These are phyloP conservation scores for Monochamus alternatus DNA, from an alignment of 2,888 invertebrate genomes.

Conservation along the genomic window DNA sequence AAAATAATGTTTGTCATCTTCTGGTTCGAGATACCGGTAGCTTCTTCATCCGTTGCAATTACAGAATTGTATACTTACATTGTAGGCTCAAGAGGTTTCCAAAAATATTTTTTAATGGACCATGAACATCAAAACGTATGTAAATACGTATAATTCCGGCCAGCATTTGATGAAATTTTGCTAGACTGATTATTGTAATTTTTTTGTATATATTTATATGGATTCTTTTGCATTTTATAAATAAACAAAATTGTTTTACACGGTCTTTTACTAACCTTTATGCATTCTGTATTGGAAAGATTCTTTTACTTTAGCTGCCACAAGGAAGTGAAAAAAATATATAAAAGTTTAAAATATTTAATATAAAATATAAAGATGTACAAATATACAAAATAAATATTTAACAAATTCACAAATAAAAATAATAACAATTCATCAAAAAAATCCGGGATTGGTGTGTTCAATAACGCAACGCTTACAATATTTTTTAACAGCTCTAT, in stretches of 20 bases:
- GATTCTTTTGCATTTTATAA: conserved; percentile 51
- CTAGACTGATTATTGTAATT: conserved; percentile 57
- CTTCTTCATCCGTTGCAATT: conserved; percentile 8
- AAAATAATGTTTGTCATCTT: conserved; percentile 13
- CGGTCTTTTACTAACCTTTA: background rate
- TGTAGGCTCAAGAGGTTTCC: conserved; percentile 12
- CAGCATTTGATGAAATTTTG: conserved; percentile 50
- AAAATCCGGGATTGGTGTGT: conserved; percentile 96
- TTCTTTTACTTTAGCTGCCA: background rate
- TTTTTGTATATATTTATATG: conserved; percentile 48
- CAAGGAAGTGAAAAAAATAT: background rate
- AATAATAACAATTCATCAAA: conserved; percentile 71
- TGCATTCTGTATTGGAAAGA: background rate
- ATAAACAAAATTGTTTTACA: conserved; percentile 37
- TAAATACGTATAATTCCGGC: conserved; percentile 50
- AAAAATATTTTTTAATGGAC: conserved; percentile 20
- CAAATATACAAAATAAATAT: conserved; percentile 55
- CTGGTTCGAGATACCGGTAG: conserved; percentile 6
- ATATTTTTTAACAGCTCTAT: conserved; percentile 92
- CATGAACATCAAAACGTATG: conserved; percentile 26
- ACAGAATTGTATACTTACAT: conserved; percentile 13
- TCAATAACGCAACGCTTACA: conserved; percentile 95
- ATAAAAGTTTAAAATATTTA: conserved; percentile 31
- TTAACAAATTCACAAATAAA: conserved; percentile 51
- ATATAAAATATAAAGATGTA: conserved; percentile 55